phyloP scores from a whole-genome alignment of 2,888 invertebrate species.

The Gibbula magus region DNA sequence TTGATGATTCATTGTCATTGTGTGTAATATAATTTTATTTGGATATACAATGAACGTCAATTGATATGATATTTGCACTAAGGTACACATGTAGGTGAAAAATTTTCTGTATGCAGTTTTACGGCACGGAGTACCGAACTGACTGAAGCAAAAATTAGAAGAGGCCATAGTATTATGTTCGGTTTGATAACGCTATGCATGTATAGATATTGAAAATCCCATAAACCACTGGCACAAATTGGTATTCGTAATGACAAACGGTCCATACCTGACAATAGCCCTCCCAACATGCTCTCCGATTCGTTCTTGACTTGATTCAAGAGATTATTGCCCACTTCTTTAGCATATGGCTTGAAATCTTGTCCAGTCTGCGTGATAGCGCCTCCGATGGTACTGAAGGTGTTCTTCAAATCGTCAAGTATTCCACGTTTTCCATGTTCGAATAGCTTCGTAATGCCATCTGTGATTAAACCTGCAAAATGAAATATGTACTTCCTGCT shows the following conservation, averaged over 20 bases:
- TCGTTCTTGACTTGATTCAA: neutral
- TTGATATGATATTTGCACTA: too few species aligned
- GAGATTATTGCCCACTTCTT: neutral
- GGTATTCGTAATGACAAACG: neutral
- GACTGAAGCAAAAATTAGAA: too few species aligned
- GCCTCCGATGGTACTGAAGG: neutral
- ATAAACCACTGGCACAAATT: too few species aligned
- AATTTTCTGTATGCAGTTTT: too few species aligned
- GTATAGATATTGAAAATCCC: too few species aligned
- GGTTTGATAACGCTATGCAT: too few species aligned
- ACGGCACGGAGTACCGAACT: too few species aligned
- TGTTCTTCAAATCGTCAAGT: neutral
- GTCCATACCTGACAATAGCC: neutral
- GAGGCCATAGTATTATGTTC: too few species aligned
- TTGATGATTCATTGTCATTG: too few species aligned
- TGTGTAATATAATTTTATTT: too few species aligned
- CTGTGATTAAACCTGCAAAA: neutral
- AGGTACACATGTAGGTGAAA: too few species aligned
- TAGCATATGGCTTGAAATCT: neutral
- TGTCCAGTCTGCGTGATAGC: neutral
- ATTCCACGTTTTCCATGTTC: neutral
- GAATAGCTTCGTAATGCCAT: neutral
- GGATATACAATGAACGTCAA: too few species aligned
- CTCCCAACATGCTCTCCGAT: neutral
- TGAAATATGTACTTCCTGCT: neutral